Conservation (phyloP, 2,888 invertebrate genomes). For the Scaptomyza reducta region DNA sequence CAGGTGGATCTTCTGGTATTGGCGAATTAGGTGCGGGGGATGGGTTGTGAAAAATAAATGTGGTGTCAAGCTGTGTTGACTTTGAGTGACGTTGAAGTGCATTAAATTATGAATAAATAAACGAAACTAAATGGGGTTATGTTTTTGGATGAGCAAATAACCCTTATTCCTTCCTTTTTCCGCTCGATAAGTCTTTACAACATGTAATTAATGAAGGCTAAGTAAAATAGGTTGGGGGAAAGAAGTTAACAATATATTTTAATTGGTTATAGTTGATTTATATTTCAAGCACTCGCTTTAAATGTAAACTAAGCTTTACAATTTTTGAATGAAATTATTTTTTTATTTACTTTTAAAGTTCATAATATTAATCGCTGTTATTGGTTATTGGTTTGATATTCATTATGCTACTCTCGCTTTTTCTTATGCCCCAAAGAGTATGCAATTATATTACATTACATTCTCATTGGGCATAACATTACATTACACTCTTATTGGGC, state of each 20-base stretch:
- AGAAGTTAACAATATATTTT: not conserved
- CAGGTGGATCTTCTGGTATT: not conserved
- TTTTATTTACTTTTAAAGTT: too few species aligned
- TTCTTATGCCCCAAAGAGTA: too few species aligned
- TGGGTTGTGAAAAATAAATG: slow-evolving; percentile 50
- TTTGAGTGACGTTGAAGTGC: slow-evolving; percentile 71
- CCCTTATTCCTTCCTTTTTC: not conserved
- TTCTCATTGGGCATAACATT: too few species aligned
- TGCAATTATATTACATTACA: too few species aligned
- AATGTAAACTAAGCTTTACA: too few species aligned
- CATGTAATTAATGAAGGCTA: slow-evolving; percentile 53
- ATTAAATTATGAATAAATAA: slow-evolving; percentile 70
- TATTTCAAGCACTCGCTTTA: not conserved
- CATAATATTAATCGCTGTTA: too few species aligned
- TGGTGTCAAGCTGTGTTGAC: slow-evolving; percentile 59
- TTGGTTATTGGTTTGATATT: too few species aligned
- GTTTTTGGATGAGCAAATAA: slow-evolving; percentile 23
- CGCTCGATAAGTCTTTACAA: not conserved
- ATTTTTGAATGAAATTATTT: too few species aligned
- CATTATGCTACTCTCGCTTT: too few species aligned
- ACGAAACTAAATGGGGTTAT: slow-evolving; percentile 65
- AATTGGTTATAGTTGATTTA: not conserved
- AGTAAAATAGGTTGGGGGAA: not conserved
- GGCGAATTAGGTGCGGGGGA: not conserved
- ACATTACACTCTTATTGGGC: too few species aligned